Evolutionary conservation across 1,140 invertebrate species (phyloP).

Genomic region (Rhopalosiphum maidis): DNA sequence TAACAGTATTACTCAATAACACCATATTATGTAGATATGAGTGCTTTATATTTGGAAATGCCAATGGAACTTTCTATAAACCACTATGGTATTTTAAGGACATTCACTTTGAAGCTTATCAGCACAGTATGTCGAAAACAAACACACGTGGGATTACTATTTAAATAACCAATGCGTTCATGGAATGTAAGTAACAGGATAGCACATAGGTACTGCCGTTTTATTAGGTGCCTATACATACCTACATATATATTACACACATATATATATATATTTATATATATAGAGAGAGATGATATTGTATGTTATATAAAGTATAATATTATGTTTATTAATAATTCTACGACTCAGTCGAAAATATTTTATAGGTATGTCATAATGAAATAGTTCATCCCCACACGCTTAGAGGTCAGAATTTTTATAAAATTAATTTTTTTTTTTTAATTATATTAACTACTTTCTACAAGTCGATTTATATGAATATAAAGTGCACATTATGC

Average conservation of each 20-base stretch:
- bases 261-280: neutral
- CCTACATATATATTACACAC: neutral
- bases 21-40: neutral
- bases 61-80: constrained; percentile 26
- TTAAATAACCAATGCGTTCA: neutral
- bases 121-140: neutral
- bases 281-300: neutral
- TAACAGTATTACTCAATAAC: constrained; percentile 9
- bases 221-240: neutral
- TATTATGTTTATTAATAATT: neutral
- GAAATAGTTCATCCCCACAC: neutral
- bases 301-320: neutral
- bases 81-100: neutral
- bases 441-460: neutral
- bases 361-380: neutral
- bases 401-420: neutral
- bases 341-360: neutral
- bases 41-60: neutral
- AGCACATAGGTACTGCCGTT: neutral
- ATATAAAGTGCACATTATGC: neutral
- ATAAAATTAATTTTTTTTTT: neutral
- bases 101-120: constrained; percentile 24
- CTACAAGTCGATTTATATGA: neutral
- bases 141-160: neutral
- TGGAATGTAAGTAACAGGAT: neutral